phyloP scores from a whole-genome alignment of 2,113 vertebrate genomes.

The Dolichallabes microphthalmus region DNA sequence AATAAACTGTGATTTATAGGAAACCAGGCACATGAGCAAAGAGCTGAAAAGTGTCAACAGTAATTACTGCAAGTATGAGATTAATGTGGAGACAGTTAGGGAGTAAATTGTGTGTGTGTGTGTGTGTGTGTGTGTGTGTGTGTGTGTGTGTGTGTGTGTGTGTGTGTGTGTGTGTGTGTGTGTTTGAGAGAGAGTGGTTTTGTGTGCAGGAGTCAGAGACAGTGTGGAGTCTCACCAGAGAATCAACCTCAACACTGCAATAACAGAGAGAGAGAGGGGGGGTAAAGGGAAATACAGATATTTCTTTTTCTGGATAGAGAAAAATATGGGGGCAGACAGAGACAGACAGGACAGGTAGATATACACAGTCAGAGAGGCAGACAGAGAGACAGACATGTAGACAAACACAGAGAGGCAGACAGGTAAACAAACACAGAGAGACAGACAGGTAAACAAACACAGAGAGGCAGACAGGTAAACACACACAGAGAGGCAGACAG shows the following conservation, averaged over 20 bases:
- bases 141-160: constrained; percentile 71
- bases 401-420: too few species aligned
- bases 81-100: not conserved
- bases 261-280: constrained; percentile 42
- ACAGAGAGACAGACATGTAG: not conserved
- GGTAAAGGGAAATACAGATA: not conserved
- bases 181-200: constrained; percentile 76
- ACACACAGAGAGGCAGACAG: too few species aligned
- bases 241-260: constrained; percentile 74
- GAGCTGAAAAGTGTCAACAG: not conserved
- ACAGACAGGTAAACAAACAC: not conserved
- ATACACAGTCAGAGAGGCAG: not conserved
- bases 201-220: constrained; percentile 78
- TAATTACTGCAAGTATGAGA: not conserved
- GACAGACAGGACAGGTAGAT: too few species aligned
- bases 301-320: not conserved
- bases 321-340: not conserved
- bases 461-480: too few species aligned
- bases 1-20: not conserved
- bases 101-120: constrained; percentile 26
- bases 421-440: not conserved
- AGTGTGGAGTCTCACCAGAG: constrained; percentile 79
- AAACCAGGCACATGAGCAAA: constrained; percentile 8
- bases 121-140: constrained; percentile 50
- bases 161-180: constrained; percentile 64